Percentiles rank a stretch among this genome's conserved stretches.
phyloP scores from a whole-genome alignment of 2,113 vertebrate species.

The Rhinoptilus africanus region DNA sequence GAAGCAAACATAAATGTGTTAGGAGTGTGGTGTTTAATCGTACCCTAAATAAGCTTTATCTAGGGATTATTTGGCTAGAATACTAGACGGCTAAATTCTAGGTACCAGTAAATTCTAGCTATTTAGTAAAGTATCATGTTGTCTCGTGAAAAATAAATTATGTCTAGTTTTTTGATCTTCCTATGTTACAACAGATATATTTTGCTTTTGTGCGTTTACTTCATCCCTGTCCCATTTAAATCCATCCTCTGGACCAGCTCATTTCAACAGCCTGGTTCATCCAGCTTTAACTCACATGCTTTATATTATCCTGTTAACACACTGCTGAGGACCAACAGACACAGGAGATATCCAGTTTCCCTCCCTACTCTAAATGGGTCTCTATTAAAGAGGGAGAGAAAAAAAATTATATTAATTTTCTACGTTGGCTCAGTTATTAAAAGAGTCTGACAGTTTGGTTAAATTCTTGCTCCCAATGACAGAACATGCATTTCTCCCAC shows the following conservation, averaged over 20 bases:
- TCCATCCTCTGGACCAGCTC: neutral
- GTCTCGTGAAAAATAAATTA: neutral
- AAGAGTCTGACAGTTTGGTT: neutral
- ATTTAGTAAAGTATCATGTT: neutral
- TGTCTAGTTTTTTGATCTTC: neutral
- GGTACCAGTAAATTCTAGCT: neutral
- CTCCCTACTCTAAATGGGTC: neutral
- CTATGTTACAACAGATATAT: fast-evolving
- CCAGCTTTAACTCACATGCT: neutral
- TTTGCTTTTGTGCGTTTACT: neutral
- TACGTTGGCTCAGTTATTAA: neutral
- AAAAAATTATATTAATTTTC: neutral
- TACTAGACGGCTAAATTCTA: neutral
- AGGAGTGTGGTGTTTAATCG: neutral
- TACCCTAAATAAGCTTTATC: neutral
- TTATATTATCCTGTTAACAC: neutral
- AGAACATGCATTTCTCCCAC: neutral
- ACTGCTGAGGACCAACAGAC: neutral
- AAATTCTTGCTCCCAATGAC: neutral
- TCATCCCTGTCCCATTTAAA: neutral
- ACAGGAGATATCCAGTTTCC: neutral
- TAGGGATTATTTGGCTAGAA: neutral
- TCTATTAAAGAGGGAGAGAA: neutral
- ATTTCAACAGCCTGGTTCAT: neutral
- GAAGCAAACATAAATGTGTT: neutral